Evolutionary conservation across 2,113 vertebrate genomes (phyloP).

Genomic region (Diadophis punctatus): DNA sequence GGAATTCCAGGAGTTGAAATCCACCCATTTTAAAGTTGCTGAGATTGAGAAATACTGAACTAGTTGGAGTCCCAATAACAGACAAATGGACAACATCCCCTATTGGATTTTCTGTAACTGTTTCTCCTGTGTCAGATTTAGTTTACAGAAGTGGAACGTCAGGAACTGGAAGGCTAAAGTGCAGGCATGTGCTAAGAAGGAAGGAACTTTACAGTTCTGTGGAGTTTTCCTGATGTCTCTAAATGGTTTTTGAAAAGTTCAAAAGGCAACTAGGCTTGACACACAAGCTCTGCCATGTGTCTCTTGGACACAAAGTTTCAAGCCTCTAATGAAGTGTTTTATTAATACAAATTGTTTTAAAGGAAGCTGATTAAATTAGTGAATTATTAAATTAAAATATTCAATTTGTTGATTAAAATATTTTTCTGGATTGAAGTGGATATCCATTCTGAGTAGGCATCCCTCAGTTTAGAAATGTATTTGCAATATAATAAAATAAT

Average conservation of each 20-base stretch:
- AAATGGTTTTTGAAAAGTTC: not conserved
- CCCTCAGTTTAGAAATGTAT: not conserved
- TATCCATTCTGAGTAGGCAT: not conserved
- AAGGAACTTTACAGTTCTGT: not conserved
- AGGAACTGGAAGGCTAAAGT: not conserved
- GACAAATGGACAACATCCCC: not conserved
- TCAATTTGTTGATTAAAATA: not conserved
- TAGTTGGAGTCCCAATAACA: not conserved
- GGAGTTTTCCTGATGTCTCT: not conserved
- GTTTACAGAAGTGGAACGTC: not conserved
- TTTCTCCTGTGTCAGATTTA: not conserved
- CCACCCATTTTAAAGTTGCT: not conserved
- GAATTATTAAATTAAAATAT: constrained; percentile 14
- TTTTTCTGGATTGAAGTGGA: not conserved
- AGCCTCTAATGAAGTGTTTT: constrained; percentile 35
- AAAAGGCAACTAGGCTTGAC: constrained; percentile 17
- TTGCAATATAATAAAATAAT: not conserved
- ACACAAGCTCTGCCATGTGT: constrained; percentile 4
- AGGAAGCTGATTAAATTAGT: constrained; percentile 17
- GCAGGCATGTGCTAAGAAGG: not conserved
- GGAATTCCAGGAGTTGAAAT: not conserved
- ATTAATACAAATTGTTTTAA: not conserved
- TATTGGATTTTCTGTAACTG: not conserved
- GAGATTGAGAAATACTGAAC: not conserved
- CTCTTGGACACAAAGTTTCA: not conserved